A percentile compares a stretch with the other conserved stretches of the same genome.
phyloP scores from a whole-genome alignment of 2,113 vertebrate genomes.

The Nyctibius bracteatus region DNA sequence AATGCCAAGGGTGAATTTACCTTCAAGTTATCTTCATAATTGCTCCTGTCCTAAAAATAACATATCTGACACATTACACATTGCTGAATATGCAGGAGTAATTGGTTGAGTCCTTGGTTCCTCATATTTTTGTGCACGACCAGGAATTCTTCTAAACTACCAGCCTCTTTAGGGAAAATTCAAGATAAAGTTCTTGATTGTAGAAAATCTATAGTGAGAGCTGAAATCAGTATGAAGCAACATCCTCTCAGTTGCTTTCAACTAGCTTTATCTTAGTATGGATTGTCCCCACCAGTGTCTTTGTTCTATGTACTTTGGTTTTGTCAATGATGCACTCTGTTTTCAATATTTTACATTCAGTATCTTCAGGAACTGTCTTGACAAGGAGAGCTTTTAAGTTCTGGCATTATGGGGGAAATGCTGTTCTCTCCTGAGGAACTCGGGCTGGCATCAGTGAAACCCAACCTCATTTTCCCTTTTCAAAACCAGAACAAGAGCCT shows the following conservation, averaged over 20 bases:
- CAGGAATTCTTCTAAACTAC: background rate
- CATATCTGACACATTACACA: background rate
- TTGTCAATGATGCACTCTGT: background rate
- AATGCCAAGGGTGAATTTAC: background rate
- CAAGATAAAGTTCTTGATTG: background rate
- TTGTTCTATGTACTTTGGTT: background rate
- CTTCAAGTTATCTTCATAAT: background rate
- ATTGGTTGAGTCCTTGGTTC: background rate
- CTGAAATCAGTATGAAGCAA: background rate
- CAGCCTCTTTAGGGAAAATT: background rate
- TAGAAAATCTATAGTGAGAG: background rate
- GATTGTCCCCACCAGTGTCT: background rate
- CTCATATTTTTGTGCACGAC: background rate
- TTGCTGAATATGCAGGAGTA: background rate
- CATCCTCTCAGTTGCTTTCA: background rate
- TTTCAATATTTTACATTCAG: background rate
- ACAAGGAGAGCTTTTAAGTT: background rate
- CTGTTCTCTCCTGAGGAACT: background rate
- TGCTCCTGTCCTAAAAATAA: background rate
- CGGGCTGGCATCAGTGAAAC: background rate
- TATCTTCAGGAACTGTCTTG: background rate
- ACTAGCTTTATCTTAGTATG: background rate
- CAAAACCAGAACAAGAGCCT: background rate
- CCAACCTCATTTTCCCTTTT: background rate
- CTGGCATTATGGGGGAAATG: background rate